Conservation (phyloP, 2,888 invertebrate genomes). For the Helleia helle region DNA sequence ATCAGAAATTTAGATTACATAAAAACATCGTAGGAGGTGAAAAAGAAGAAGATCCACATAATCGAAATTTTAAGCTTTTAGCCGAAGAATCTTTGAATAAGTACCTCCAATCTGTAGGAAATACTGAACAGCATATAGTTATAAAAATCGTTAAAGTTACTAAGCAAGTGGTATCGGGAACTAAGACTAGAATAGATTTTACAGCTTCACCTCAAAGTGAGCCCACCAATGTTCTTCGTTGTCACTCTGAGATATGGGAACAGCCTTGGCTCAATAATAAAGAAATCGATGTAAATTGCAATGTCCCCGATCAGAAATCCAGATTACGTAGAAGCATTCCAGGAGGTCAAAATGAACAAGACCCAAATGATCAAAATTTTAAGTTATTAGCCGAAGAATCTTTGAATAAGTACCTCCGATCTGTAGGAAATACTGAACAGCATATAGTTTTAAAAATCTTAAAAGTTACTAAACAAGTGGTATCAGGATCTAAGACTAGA, state of each 20-base stretch:
- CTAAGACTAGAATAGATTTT: conserved; percentile 32
- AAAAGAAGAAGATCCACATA: conserved; percentile 21
- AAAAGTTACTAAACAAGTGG: conserved; percentile 30
- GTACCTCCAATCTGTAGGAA: conserved; percentile 27
- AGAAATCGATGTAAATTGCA: conserved; percentile 40
- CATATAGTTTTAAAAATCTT: conserved; percentile 32
- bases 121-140: conserved; percentile 24
- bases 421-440: conserved; percentile 21
- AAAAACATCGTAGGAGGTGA: conserved; percentile 15
- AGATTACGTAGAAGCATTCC: not conserved
- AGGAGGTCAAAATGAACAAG: conserved; percentile 12
- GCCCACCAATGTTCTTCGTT: conserved; percentile 26
- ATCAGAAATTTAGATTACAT: too few species aligned
- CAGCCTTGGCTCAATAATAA: conserved; percentile 60
- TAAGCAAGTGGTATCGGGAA: conserved; percentile 32
- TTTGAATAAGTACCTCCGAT: conserved; percentile 29
- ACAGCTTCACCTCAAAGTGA: conserved; percentile 24
- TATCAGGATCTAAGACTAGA: conserved; percentile 30
- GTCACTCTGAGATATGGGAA: conserved; percentile 63
- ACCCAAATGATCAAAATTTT: conserved; percentile 26
- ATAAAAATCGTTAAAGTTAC: conserved; percentile 32
- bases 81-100: conserved; percentile 34
- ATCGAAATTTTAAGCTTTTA: conserved; percentile 28
- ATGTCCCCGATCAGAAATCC: conserved; percentile 21
- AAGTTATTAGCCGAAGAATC: conserved; percentile 32